A percentile compares a stretch with the other conserved stretches of the same genome.
Evolutionary conservation across 2,113 vertebrate genomes (phyloP).

Genomic region (Vimba vimba): DNA sequence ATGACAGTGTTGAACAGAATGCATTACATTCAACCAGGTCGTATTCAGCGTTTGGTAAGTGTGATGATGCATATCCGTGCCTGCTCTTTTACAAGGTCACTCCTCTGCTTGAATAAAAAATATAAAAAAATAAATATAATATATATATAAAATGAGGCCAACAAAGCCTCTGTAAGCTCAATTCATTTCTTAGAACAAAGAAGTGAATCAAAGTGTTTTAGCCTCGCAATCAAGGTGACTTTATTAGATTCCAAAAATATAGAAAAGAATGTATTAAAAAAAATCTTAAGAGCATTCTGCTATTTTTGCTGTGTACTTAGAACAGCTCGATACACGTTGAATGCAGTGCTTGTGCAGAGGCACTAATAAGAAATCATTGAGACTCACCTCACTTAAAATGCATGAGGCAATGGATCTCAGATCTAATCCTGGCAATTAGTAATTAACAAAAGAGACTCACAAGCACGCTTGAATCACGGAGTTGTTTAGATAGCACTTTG

Average conservation of each 20-base stretch:
- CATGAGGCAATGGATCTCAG: conserved; percentile 39
- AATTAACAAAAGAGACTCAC: conserved; percentile 21
- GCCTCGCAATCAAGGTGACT: conserved; percentile 6
- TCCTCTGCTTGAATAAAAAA: conserved; percentile 45
- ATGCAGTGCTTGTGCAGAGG: conserved; percentile 10
- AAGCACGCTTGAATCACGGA: conserved; percentile 14
- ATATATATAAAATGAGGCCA: conserved; percentile 5
- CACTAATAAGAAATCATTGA: conserved; percentile 23
- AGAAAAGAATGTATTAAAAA: not conserved
- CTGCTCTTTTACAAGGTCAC: conserved; percentile 45
- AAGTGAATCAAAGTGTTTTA: conserved; percentile 6
- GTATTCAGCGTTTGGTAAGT: conserved; percentile 14
- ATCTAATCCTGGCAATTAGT: conserved; percentile 47
- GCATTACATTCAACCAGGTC: conserved; percentile 37
- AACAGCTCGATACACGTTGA: not conserved
- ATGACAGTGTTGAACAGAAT: conserved; percentile 16
- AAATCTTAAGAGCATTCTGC: not conserved
- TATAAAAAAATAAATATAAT: not conserved
- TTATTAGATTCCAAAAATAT: not conserved
- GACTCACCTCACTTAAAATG: conserved; percentile 38
- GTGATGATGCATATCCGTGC: conserved; percentile 40
- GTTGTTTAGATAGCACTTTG: conserved; percentile 22
- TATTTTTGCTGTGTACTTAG: not conserved
- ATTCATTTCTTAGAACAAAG: not conserved
- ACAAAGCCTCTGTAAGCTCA: not conserved